Conservation (phyloP, 1,140 invertebrate species). For the Zaprionus ghesquierei region DNA sequence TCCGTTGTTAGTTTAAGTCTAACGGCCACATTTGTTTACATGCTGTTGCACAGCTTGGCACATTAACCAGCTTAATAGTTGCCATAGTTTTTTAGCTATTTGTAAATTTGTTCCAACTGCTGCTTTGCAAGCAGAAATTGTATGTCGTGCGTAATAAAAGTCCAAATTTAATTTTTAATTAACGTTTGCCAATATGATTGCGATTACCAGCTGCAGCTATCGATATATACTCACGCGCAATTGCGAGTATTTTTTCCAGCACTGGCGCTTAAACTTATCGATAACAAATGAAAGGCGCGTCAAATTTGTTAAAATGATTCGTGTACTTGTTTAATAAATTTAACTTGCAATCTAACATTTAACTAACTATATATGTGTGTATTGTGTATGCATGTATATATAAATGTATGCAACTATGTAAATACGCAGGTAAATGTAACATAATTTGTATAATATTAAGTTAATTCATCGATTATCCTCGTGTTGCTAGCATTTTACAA, state of each 20-base stretch:
- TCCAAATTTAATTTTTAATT: slow-evolving; percentile 47
- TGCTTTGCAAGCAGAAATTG: slow-evolving; percentile 37
- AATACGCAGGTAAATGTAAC: slow-evolving; percentile 73
- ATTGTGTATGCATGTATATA: slow-evolving; percentile 44
- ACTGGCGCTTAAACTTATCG: not conserved
- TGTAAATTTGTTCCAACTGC: slow-evolving; percentile 32
- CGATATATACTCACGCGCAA: not conserved
- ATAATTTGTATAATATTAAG: slow-evolving; percentile 70
- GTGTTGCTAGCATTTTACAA: slow-evolving; percentile 56
- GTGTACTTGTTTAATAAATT: slow-evolving; percentile 65
- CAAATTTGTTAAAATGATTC: slow-evolving; percentile 47
- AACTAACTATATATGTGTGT: slow-evolving; percentile 68
- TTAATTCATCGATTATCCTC: slow-evolving; percentile 63
- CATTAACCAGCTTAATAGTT: slow-evolving; percentile 12
- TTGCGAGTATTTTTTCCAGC: not conserved
- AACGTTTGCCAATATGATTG: not conserved
- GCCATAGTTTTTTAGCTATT: slow-evolving; percentile 36
- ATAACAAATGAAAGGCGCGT: not conserved
- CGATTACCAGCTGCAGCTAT: not conserved
- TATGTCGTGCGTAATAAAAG: slow-evolving; percentile 37
- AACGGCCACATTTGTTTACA: slow-evolving; percentile 27
- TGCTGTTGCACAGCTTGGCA: slow-evolving; percentile 37
- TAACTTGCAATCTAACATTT: slow-evolving; percentile 75
- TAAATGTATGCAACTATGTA: slow-evolving; percentile 66
- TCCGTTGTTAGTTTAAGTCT: slow-evolving; percentile 45